Evolutionary conservation across 1,140 invertebrate species (phyloP).

Genomic region (Sitophilus oryzae): DNA sequence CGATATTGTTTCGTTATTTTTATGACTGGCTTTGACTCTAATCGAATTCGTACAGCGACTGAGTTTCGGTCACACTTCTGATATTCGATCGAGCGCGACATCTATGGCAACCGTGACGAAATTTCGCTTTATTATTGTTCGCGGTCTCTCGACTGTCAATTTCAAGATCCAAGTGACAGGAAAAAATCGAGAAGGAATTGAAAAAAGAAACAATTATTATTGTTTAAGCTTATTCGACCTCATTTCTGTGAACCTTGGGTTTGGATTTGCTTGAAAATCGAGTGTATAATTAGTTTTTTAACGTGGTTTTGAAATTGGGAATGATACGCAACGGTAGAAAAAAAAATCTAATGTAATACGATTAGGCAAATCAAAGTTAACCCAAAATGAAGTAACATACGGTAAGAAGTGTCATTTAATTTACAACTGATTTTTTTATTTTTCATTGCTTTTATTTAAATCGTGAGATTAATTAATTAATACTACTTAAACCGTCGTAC

Average conservation of each 20-base stretch:
- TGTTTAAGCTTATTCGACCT: constrained; percentile 13
- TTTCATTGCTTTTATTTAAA: no score
- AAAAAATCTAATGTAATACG: no score
- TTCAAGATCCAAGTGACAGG: background rate
- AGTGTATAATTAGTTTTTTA: background rate
- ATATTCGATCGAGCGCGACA: constrained; percentile 2
- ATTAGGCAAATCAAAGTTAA: no score
- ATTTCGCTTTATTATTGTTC: constrained; percentile 19
- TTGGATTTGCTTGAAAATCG: constrained; percentile 7
- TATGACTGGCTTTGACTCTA: background rate
- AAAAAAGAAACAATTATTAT: constrained; percentile 15
- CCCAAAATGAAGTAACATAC: no score
- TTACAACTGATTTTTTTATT: no score
- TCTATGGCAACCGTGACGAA: constrained; percentile 18
- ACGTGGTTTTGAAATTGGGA: no score
- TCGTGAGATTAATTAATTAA: no score
- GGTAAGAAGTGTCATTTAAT: no score
- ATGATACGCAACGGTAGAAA: no score
- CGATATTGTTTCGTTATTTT: no score
- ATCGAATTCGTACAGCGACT: background rate
- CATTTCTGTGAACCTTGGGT: constrained; percentile 12
- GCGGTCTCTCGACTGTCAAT: constrained; percentile 17
- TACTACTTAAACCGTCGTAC: no score
- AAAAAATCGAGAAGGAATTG: background rate
- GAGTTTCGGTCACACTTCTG: constrained; percentile 1